These are phyloP conservation scores for Enteromius treurensis DNA, from an alignment of 2,797 vertebrate genomes.

Conservation along the genomic window DNA sequence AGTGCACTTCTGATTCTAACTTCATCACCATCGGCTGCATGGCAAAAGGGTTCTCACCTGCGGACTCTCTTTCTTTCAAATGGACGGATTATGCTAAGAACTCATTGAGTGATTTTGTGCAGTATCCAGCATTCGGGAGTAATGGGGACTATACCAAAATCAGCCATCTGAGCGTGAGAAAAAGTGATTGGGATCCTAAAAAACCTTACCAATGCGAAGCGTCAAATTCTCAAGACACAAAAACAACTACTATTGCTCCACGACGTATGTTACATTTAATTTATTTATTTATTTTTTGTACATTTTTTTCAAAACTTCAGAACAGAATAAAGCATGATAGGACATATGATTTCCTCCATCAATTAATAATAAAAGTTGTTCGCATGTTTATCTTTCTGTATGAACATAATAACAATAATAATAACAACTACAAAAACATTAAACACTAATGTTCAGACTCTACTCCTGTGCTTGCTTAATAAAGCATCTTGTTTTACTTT, in stretches of 20 bases:
- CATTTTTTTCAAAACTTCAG: background rate
- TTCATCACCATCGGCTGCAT: slow-evolving; percentile 69
- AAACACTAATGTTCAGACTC: background rate
- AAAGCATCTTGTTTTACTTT: slow-evolving; percentile 6
- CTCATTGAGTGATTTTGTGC: slow-evolving; percentile 51
- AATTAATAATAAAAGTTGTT: too few species aligned
- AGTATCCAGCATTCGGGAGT: slow-evolving; percentile 66
- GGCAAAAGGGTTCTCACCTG: slow-evolving; percentile 64
- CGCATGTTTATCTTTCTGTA: too few species aligned
- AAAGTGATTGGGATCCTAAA: slow-evolving; percentile 45
- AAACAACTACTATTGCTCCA: slow-evolving; percentile 15
- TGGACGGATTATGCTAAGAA: slow-evolving; percentile 51
- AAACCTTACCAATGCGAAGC: slow-evolving; percentile 46
- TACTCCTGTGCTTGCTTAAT: background rate
- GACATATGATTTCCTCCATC: too few species aligned
- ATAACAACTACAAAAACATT: background rate
- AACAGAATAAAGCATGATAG: background rate
- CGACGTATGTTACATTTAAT: background rate
- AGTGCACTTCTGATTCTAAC: slow-evolving; percentile 53
- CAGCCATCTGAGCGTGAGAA: slow-evolving; percentile 66
- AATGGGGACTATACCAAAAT: slow-evolving; percentile 46
- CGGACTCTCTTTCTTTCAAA: slow-evolving; percentile 54
- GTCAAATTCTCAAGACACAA: accelerated
- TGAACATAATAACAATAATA: too few species aligned
- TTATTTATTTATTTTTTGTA: too few species aligned